phyloP scores from a whole-genome alignment of 2,113 vertebrate genomes.

The Suncus etruscus region DNA sequence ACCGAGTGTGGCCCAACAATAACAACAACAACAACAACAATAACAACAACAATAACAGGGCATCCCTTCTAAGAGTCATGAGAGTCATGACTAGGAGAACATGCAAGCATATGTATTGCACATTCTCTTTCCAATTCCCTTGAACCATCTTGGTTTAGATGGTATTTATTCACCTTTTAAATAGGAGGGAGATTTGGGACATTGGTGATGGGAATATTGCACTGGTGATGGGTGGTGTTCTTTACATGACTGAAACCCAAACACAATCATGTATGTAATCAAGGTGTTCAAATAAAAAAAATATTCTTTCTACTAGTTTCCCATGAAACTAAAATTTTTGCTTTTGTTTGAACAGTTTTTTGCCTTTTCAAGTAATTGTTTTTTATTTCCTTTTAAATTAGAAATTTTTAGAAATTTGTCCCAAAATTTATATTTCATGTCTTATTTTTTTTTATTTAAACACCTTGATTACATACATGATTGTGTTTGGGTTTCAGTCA shows the following conservation, averaged over 20 bases:
- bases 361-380: not conserved
- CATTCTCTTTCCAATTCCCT: not conserved
- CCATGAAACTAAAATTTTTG: slow-evolving; percentile 19
- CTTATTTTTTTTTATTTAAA: not conserved
- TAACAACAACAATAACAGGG: not conserved
- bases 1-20: too few relatives aligned
- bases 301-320: not conserved
- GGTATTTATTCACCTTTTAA: not conserved
- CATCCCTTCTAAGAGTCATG: not conserved
- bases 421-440: not conserved
- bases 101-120: not conserved
- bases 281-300: too few relatives aligned
- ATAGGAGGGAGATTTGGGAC: too few relatives aligned
- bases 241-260: too few relatives aligned
- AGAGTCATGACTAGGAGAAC: not conserved
- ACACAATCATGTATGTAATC: too few relatives aligned
- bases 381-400: not conserved
- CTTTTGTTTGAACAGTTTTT: slow-evolving; percentile 27
- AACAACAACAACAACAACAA: not conserved
- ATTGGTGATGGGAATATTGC: too few relatives aligned
- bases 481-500: too few relatives aligned
- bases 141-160: not conserved
- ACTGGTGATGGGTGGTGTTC: too few relatives aligned
- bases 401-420: not conserved
- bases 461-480: not conserved